phyloP scores from a whole-genome alignment of 2,888 invertebrate species.

The Platycheirus albimanus region DNA sequence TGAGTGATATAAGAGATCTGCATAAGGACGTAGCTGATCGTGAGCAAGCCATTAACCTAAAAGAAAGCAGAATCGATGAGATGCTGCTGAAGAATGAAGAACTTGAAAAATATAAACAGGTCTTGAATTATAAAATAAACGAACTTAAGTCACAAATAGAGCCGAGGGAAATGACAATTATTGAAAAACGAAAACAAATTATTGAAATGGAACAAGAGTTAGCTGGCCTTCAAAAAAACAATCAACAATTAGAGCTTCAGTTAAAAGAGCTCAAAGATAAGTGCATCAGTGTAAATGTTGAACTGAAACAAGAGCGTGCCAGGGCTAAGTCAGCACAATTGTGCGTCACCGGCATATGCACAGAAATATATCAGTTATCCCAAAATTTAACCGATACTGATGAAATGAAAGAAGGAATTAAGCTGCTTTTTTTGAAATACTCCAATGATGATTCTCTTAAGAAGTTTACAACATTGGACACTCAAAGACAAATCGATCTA shows the following conservation, averaged over 20 bases:
- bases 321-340: slow-evolving; percentile 86
- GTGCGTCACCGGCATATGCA: slow-evolving; percentile 89
- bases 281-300: slow-evolving; percentile 88
- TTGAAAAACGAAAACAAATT: slow-evolving; percentile 91
- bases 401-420: slow-evolving; percentile 79
- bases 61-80: slow-evolving; percentile 92
- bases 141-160: slow-evolving; percentile 94
- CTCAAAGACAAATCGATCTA: slow-evolving; percentile 89
- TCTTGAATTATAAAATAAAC: slow-evolving; percentile 93
- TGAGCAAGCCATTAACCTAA: slow-evolving; percentile 91
- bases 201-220: slow-evolving; percentile 93
- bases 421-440: slow-evolving; percentile 84
- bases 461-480: slow-evolving; percentile 86
- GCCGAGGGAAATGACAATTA: slow-evolving; percentile 92
- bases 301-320: slow-evolving; percentile 87
- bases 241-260: slow-evolving; percentile 87
- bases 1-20: slow-evolving; percentile 91
- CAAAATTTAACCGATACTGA: slow-evolving; percentile 89
- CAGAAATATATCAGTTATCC: slow-evolving; percentile 91
- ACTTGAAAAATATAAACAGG: slow-evolving; percentile 95
- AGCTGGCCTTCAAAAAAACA: slow-evolving; percentile 90
- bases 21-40: slow-evolving; percentile 93
- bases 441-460: slow-evolving; percentile 88
- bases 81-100: slow-evolving; percentile 93
- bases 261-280: slow-evolving; percentile 91